Evolutionary conservation across 2,113 vertebrate species (phyloP), one percentile per base, ranked within the genome.

Genomic region (Ia io): DNA sequence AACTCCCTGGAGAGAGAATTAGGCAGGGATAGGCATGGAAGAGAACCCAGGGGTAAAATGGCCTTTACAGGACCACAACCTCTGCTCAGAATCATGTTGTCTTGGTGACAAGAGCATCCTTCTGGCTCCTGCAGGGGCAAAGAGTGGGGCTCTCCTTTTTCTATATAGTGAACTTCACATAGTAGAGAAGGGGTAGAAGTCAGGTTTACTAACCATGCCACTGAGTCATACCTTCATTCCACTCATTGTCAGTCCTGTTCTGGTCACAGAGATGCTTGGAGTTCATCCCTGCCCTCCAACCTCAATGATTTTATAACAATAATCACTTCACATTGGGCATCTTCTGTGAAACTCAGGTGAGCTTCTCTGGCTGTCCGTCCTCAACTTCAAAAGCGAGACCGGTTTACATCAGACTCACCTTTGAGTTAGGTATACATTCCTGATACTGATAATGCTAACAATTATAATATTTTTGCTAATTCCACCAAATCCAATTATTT

Each of bases 401-500:
- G 53, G 76, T 44, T 42, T 30, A 51, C n/a, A 3, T 28, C 35
- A 73, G 42, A 53, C 35, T 67, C 25, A 73, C 16, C 30, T 70
- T 86, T 37, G 28, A 59, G 3, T 76, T 47, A n/a, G 22, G 35
- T 53, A 18, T 61, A 37, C 59, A 69, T 82, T 44, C 63, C 73
- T 37, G 14, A 56, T 4, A 70, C 12, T 65, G 12, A 80, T 61
- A 65, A 79, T 76, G 82, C 77, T 47, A 79, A 78, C 53, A 78
- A 61, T 53, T 67, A 67, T 16, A 61, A 65, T 74, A 59, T 17
- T 87, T 84, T 83, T 40, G 47, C 32, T 56, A 88, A 61, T 88
- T 63, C 69, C 84, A 84, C 61, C 61, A 84, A 91, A 83, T 77
- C 53, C n/a, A 49, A 17, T 94, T 84, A 91, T 95, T 95, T 93